phyloP scores from a whole-genome alignment of 1,140 invertebrate species.

The Semibalanus balanoides region DNA sequence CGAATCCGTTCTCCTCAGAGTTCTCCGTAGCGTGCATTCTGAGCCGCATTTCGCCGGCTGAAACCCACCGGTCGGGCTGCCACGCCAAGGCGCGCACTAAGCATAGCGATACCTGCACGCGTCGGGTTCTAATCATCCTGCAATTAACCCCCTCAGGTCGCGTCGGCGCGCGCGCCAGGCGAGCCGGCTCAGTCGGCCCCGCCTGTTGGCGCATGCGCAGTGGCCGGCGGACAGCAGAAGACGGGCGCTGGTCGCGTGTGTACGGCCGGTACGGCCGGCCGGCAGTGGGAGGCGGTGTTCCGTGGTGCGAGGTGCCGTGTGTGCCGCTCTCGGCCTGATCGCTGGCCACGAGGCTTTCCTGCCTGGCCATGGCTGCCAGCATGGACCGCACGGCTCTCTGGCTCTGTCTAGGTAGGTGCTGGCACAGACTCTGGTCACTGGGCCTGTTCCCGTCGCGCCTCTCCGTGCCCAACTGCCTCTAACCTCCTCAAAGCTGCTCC shows the following conservation, averaged over 20 bases:
- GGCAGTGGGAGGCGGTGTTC: not conserved
- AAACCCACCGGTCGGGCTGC: no score
- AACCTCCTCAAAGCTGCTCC: no score
- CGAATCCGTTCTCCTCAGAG: no score
- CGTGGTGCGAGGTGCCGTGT: not conserved
- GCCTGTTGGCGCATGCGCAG: not conserved
- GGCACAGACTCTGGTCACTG: not conserved
- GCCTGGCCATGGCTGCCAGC: not conserved
- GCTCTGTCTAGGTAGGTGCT: not conserved
- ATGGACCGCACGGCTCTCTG: not conserved
- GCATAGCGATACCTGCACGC: not conserved
- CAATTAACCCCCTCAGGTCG: not conserved
- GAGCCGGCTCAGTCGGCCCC: no score
- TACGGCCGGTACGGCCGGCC: no score
- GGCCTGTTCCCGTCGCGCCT: no score
- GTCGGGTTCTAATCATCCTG: not conserved
- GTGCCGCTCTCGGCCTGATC: not conserved
- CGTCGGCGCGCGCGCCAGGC: no score
- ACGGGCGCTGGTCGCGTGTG: not conserved
- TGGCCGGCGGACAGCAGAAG: not conserved
- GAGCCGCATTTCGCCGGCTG: not conserved
- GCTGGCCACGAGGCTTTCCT: not conserved
- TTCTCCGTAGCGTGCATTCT: no score
- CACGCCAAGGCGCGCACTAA: no score
- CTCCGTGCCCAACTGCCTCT: no score